Evolutionary conservation across 2,888 invertebrate genomes (phyloP), one percentile per base, ranked within the genome.

Genomic region (Tetheella fluctuosa): DNA sequence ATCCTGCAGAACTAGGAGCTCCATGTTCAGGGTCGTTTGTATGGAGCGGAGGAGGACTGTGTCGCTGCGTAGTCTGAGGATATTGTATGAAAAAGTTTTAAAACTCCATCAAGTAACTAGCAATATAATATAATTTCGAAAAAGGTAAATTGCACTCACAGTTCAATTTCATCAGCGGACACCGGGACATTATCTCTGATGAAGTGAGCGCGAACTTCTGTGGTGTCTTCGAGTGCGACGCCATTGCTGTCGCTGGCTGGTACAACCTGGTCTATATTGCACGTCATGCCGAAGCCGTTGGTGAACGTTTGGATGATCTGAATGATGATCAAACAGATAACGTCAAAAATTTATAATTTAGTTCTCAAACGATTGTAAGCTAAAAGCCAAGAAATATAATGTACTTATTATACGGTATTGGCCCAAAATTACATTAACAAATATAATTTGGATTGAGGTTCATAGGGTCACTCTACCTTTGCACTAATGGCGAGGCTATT

Each of bases 151-250:
- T 1, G 48, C 17, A 81, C 93, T 86, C 74, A 95, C 95, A 80
- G 77, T 69, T 94, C 89, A 59, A 95, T 94, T 37, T 83, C 84
- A 0, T 84, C 82, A 0, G 92, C 88, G 12, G 83, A 78, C 15
- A 95, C 93, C 0, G 95, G 94, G 69, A 88, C 76, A 70, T 94
- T 80, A 65, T 91, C 76, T 25, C 92, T 77, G 17, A 95, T 94
- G 82, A 95, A 96, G 79, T 95, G 95, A 17, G 94, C 92, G 56
- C 90, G 87, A 55, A 95, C 91, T 62, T 93, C 90, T 0, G 94
- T 94, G 60, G 78, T 67, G 67, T 88, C 84, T 4, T 84, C 85
- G 4, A 81, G 73, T 1, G 89, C 80, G 12, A 84, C 77, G 54
- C 94, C 94, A 57, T 68, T 70, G 25, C 65, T 64, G 74, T 91